Base-by-base conservation (phyloP, 2,888 invertebrate genomes). In the Cacoxenus indagator region DNA sequence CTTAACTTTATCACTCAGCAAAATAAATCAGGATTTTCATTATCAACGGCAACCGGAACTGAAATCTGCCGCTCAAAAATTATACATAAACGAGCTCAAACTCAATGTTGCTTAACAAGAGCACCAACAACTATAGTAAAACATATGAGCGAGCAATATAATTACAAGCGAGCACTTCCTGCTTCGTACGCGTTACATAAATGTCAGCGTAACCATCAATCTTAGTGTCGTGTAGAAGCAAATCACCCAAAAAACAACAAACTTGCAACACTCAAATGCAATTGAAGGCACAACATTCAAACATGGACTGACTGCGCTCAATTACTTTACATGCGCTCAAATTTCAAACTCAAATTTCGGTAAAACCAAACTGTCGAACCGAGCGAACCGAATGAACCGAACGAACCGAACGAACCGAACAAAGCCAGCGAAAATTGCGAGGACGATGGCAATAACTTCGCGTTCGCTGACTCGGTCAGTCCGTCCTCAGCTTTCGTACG, bases 401-500 rank as follows among this genome's bases (percentile, higher is more conserved):
- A 62, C 48, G 31, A 46, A 55, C 27, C 48, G 54, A n/a, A 24
- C 24, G 22, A n/a, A 43, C 54, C 66, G 45, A 54, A 45, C 43
- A 29, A 48, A 31, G 17, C 26, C 11, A 59, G 11, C 1, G 37
- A 24, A 9, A 43, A 19, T n/a, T n/a, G n/a, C 65, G 68, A 70
- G 26, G 59, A 65, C 64, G 31, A 57, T 71, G 43, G 65, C 64
- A 68, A 57, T 71, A 65, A 57, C 64, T 17, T 69, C 54, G 67
- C 51, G 54, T 57, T 54, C 64, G 59, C 19, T 78, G n/a, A n/a
- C n/a, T n/a, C n/a, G n/a, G n/a, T n/a, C 71, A 85, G 85, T 85
- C 86, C 86, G 86, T 86, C 86, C 85, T 84, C 82, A 84, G 84
- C 83, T 79, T 81, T 83, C 80, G 78, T 75, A 70, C 74, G 74